Evolutionary conservation across 2,113 vertebrate species (phyloP), one percentile per base, ranked within the genome.

Genomic region (Seriola rivoliana): DNA sequence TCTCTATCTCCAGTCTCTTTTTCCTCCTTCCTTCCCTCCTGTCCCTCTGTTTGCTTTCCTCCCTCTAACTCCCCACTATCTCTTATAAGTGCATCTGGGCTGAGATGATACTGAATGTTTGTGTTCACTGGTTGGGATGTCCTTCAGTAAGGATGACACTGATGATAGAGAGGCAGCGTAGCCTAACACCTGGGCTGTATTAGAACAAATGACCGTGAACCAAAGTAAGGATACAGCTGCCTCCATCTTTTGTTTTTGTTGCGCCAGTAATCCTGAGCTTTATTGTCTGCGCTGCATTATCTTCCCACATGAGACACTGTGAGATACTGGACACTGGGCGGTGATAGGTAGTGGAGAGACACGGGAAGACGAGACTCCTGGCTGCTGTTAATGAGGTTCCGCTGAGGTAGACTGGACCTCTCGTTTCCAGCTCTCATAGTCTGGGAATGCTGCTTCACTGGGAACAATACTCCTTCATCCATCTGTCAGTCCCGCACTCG

Each of bases 361-460:
- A 25, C 42, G 25, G 66, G 63, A 67, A 81, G 71, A 86, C 38
- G 50, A 75, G 78, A 52, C 85, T 75, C 67, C 77, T 77, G 77
- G 71, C 84, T 71, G 80, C 71, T 66, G 78, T 82, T 87, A 89
- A 85, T 88, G 87, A 87, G 80, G 63, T 85, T 85, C 78, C 80
- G 85, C 68, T 72, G 78, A 81, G 79, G 40, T 76, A 29, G 72
- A 82, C 46, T 78, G 75, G 25, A 86, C 85, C 68, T 81, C 76
- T 82, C 1, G 10, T 84, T 87, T 92, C 89, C 67, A 89, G 85
- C 85, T 92, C 85, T 92, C 92, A 91, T 89, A 81, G 91, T 93
- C 90, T 93, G 78, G 91, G 92, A 93, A 94, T 91, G 91, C 79
- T 74, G 77, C 80, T 85, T 92, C 76, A 76, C 66, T 50, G 78